Base-by-base conservation (phyloP, 2,797 vertebrate species). In the Falco columbarius region DNA sequence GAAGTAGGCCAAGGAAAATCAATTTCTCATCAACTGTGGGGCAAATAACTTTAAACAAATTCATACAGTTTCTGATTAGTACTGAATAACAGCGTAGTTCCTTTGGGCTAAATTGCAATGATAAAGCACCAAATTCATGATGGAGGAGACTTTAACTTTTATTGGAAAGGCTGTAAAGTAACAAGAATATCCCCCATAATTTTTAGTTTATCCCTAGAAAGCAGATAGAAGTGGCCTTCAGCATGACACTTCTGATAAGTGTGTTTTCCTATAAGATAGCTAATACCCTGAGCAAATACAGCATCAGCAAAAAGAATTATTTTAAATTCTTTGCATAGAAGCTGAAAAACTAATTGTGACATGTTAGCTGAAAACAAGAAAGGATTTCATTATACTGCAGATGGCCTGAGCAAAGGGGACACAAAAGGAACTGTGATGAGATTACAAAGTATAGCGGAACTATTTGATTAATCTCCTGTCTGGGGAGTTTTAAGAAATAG, bases 341-440 rank as follows among this genome's bases (percentile, higher is more conserved):
- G n/a, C 76, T 29, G 55, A 76, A 94, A 90, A 93, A 83, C 8
- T 62, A 76, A 71, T 94, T 86, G 40, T 56, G 36, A 86, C 47
- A 65, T 47, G 23, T 70, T 86, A 80, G 62, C 52, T 90, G 32
- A 83, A 94, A 96, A 68, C 30, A 91, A 89, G 59, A 85, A 95
- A 92, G 47, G 22, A 75, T 89, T 72, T 80, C 38, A 75, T 90
- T 79, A 63, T 26, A 40, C 7, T 90, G 65, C 49, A 82, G 79
- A 90, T 79, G 51, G 68, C 26, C 44, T 93, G 72, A 81, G 62
- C 38, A 93, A 90, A 90, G 42, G 16, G 20, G 36, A 72, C 19
- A 66, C 42, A 86, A 82, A 94, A 84, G 27, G 34, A 92, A 77
- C 14, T 63, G 49, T 86, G 91, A 81, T 70, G 61, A 58, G 56